Percentiles rank a stretch among this genome's conserved stretches.
These are phyloP conservation scores for Ondatra zibethicus DNA, from an alignment of 2,113 vertebrate species.

Conservation along the genomic window DNA sequence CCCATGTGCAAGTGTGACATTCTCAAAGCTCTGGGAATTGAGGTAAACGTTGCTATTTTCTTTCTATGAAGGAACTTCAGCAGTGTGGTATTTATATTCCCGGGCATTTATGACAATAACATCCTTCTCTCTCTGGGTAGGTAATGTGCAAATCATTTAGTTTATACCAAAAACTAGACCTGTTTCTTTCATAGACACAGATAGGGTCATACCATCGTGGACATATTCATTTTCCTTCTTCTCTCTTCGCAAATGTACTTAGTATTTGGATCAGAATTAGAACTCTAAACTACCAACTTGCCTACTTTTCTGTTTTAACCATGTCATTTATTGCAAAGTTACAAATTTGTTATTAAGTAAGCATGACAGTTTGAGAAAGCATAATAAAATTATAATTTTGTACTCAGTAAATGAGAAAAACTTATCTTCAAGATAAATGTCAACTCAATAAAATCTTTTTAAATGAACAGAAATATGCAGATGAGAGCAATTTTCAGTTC, in stretches of 20 bases:
- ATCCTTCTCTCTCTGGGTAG: conserved; percentile 22
- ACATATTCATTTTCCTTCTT: conserved; percentile 41
- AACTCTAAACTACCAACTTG: conserved; percentile 16
- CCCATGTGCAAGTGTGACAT: conserved; percentile 97
- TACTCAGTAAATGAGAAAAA: conserved; percentile 43
- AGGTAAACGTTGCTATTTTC: conserved; percentile 82
- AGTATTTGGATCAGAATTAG: conserved; percentile 37
- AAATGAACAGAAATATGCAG: conserved; percentile 12
- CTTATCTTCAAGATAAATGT: conserved; percentile 36
- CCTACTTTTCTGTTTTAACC: not conserved
- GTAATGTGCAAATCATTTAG: not conserved
- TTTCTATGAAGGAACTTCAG: conserved; percentile 57
- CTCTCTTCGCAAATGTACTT: not conserved
- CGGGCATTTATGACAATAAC: conserved; percentile 14
- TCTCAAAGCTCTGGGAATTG: conserved; percentile 92
- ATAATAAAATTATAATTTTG: conserved; percentile 47
- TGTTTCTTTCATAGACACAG: conserved; percentile 38
- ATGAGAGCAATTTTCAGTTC: conserved; percentile 13
- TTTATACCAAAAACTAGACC: conserved; percentile 7
- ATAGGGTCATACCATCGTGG: not conserved
- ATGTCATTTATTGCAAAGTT: conserved; percentile 6
- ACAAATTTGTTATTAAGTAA: conserved; percentile 23
- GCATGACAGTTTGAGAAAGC: not conserved
- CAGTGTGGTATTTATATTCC: conserved; percentile 39
- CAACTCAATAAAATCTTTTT: conserved; percentile 40